Evolutionary conservation across 2,113 vertebrate genomes (phyloP), one percentile per base, ranked within the genome.

Genomic region (Syrrhaptes paradoxus): DNA sequence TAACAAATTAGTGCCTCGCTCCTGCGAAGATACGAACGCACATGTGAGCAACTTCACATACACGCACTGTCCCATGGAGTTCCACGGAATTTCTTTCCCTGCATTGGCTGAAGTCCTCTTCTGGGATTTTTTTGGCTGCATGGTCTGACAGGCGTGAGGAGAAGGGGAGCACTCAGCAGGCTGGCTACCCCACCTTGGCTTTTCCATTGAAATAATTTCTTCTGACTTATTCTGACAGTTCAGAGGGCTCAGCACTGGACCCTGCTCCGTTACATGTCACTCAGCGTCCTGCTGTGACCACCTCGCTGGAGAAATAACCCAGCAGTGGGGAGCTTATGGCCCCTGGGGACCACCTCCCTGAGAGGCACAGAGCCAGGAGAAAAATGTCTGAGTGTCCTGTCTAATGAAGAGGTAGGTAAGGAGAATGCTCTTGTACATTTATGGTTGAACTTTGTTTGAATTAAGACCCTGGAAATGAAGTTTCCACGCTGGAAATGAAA

Each of bases 381-480:
- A 51, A 43, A 54, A 34, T 0, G 19, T 31, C n/a, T 5, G 48
- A 67, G n/a, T 12, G 34, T 12, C 20, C n/a, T 5, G 0, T 1
- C 21, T 43, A 52, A 49, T 26, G 45, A 58, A 52, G 61, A 66
- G 22, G 66, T 2, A 57, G 24, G 46, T 15, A 25, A 70, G 51
- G 32, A 73, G 63, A 73, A 62, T 1, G 19, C 36, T 26, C 65
- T 66, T 13, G 26, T 32, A 57, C 31, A 14, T 34, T 34, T 71
- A 57, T 16, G 20, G 61, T 13, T 51, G 55, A 57, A 51, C 46
- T 24, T 58, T 6, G 41, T 10, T 66, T 55, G 82, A 89, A 80
- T 63, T 20, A 80, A 41, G 32, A 36, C 29, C 51, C 7, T 77
- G 73, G 41, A 85, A 81, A 80, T 7, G 32, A 66, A 76, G 51